These are phyloP conservation scores for Gandaritis pyraliata DNA, from an alignment of 2,888 invertebrate genomes.

Conservation along the genomic window DNA sequence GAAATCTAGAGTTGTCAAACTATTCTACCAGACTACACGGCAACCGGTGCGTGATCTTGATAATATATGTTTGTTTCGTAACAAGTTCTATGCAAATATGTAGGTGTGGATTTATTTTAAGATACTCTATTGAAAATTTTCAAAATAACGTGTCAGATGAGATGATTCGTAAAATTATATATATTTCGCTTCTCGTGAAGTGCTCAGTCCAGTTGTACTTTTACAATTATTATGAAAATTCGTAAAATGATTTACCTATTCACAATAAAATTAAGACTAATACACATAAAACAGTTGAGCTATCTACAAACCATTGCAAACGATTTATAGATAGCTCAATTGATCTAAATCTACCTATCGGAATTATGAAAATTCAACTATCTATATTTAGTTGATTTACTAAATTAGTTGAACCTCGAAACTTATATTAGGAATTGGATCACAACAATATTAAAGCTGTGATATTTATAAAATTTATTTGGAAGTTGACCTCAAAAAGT, in stretches of 20 bases:
- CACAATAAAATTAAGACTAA: too few species aligned
- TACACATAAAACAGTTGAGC: too few species aligned
- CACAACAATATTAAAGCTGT: not conserved
- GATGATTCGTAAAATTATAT: constrained; percentile 30
- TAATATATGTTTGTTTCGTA: constrained; percentile 17
- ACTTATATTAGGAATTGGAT: too few species aligned
- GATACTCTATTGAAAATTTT: constrained; percentile 27
- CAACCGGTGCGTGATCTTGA: constrained; percentile 11
- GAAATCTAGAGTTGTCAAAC: too few species aligned
- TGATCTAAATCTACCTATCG: too few species aligned
- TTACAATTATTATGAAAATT: not conserved
- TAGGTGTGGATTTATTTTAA: constrained; percentile 32
- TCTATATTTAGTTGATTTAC: too few species aligned
- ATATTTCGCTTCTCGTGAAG: constrained; percentile 15
- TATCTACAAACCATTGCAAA: too few species aligned
- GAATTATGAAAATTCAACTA: too few species aligned
- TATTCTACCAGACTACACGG: not conserved
- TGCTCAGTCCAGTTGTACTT: constrained; percentile 24
- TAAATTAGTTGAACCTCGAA: too few species aligned
- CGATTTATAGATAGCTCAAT: too few species aligned
- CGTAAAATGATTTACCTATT: too few species aligned
- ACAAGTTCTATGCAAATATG: constrained; percentile 25
- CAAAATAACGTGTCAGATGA: constrained; percentile 21
- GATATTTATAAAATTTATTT: not conserved
- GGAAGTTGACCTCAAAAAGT: not conserved